Evolutionary conservation across 2,113 vertebrate species (phyloP).

Genomic region (Paratilapia polleni): DNA sequence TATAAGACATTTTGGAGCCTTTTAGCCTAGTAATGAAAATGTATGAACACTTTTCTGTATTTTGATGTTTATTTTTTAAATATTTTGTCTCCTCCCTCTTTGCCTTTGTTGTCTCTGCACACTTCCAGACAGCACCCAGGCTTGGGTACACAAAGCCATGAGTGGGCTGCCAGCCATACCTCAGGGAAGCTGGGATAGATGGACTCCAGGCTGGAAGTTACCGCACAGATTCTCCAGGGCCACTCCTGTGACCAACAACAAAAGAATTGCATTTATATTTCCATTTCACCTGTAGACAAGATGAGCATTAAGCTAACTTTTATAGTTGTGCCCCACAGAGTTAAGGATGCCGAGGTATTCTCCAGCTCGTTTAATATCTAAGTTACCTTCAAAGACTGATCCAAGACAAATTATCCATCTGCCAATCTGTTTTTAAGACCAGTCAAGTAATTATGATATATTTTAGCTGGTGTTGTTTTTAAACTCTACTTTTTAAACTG

Average conservation of each 20-base stretch:
- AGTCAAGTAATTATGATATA: neutral
- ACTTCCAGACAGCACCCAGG: constrained; percentile 42
- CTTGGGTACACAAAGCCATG: constrained; percentile 34
- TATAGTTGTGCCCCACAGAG: neutral
- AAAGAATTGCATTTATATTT: neutral
- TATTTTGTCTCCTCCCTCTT: neutral
- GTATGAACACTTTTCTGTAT: neutral
- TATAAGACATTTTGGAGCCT: neutral
- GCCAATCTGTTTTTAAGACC: neutral
- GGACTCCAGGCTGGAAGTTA: constrained; percentile 34
- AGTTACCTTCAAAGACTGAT: constrained; percentile 4
- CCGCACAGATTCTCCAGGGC: constrained; percentile 17
- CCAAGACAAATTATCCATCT: neutral
- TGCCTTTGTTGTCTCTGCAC: constrained; percentile 13
- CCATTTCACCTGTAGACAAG: neutral
- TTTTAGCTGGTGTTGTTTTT: neutral
- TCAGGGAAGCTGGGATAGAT: constrained; percentile 56
- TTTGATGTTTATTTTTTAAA: neutral
- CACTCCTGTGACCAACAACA: constrained; percentile 28
- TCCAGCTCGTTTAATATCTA: constrained; percentile 8
- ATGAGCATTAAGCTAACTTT: constrained; percentile 5
- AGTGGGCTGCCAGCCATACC: constrained; percentile 36
- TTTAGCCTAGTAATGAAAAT: neutral
- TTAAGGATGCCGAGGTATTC: neutral
- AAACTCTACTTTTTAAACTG: constrained; percentile 6